Conservation (phyloP, 2,888 invertebrate genomes). For the Limnephilus marmoratus region DNA sequence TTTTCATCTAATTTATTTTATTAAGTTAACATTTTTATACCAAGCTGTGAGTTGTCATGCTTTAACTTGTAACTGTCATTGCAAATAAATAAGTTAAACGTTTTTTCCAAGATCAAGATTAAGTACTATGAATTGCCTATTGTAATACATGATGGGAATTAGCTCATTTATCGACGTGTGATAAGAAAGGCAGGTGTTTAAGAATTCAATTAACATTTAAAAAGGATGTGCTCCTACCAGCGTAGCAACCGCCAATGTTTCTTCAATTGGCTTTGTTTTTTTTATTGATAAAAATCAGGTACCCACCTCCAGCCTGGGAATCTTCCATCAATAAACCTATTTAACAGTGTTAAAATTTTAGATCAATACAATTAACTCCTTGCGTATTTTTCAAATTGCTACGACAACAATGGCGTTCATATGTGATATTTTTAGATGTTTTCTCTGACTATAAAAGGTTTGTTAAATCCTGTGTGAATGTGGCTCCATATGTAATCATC, state of each 20-base stretch:
- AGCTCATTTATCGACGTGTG: no score
- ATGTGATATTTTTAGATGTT: background rate
- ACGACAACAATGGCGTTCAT: background rate
- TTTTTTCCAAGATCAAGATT: background rate
- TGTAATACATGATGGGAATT: background rate
- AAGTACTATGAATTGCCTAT: background rate
- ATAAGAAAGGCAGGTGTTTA: background rate
- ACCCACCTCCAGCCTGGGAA: background rate
- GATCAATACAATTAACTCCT: background rate
- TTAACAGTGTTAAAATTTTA: background rate
- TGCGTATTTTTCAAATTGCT: background rate
- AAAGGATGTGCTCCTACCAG: background rate
- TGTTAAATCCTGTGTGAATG: background rate
- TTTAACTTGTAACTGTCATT: no score
- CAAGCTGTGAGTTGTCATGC: background rate
- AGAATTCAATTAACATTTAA: background rate
- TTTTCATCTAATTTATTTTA: no score
- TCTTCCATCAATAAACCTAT: background rate
- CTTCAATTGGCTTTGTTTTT: background rate
- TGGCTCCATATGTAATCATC: background rate
- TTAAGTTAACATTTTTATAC: background rate
- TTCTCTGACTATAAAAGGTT: background rate
- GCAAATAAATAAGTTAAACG: background rate
- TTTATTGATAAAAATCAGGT: background rate
- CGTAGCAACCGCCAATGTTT: background rate